Base-by-base conservation (phyloP, 1,140 invertebrate species). In the Drosophila oshimai region DNA sequence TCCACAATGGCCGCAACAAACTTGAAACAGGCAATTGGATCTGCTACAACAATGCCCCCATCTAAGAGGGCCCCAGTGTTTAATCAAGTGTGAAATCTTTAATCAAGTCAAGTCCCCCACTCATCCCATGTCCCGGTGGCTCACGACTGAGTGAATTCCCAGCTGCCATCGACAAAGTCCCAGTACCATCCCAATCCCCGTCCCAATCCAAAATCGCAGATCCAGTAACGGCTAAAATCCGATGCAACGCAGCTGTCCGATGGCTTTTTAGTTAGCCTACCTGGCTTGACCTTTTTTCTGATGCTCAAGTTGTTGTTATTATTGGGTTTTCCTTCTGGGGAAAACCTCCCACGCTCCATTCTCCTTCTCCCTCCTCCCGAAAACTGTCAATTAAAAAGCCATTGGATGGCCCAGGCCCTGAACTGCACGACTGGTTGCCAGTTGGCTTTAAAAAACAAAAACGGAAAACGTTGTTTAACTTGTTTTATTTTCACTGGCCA, bases 61-160 rank as follows among this genome's bases (percentile, higher is more conserved):
- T n/a, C n/a, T n/a, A n/a, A n/a, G n/a, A n/a, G n/a, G 58, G 58
- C 36, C 57, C 53, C 36, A 18, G 37, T 73, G 73, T 53, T 83
- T 83, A 81, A 81, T 83, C 78, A 81, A 83, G 78, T 81, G 78
- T 81, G 74, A 81, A 83, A 81, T 81, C 78, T 83, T 81, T 77
- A 81, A 81, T 81, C 78, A 77, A 81, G 68, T 68, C 61, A 22
- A 60, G 37, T 17, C 13, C 26, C 18, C 28, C 55, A n/a, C n/a
- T n/a, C n/a, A n/a, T n/a, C n/a, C n/a, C n/a, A n/a, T n/a, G n/a
- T n/a, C n/a, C n/a, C n/a, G n/a, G n/a, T n/a, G n/a, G n/a, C n/a
- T n/a, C n/a, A 58, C 44, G 65, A 51, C 70, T 53, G 34, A 61
- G 41, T 67, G 74, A 69, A 67, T 49, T 65, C 18, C 13, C 26